Percentiles rank a stretch among this genome's conserved stretches.
Evolutionary conservation across 2,113 vertebrate genomes (phyloP).

Genomic region (Tinamus guttatus): DNA sequence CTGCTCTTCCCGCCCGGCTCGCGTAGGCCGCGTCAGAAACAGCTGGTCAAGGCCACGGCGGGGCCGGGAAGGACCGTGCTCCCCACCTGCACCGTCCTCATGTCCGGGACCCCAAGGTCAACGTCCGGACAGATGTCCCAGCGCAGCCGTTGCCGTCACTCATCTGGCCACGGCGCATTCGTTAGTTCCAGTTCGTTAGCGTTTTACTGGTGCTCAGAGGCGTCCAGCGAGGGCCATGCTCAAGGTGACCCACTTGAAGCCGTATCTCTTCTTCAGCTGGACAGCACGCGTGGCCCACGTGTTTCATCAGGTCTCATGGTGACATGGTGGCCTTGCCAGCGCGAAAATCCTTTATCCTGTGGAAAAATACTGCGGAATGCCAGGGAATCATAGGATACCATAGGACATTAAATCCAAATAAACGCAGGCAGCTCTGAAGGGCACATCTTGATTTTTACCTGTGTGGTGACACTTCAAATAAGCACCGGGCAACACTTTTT

Average conservation of each 20-base stretch:
- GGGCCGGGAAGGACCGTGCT: rapidly evolving
- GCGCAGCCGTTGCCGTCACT: neutral
- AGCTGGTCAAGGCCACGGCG: neutral
- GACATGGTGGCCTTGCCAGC: neutral
- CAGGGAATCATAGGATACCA: neutral
- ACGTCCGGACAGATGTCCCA: neutral
- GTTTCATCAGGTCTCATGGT: neutral
- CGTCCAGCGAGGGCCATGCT: neutral
- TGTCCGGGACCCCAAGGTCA: neutral
- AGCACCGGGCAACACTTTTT: neutral
- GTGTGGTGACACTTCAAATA: neutral
- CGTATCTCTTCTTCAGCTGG: neutral
- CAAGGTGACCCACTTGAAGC: constrained; percentile 15
- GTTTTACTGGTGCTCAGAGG: neutral
- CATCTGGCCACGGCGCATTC: neutral
- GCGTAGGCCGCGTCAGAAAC: neutral
- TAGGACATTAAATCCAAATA: neutral
- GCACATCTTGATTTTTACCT: neutral
- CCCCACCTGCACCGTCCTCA: rapidly evolving
- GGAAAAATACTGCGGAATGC: neutral
- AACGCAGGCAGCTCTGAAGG: neutral
- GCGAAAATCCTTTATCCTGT: neutral
- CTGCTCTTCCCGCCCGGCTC: neutral
- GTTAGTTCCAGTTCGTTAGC: neutral
- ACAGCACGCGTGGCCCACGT: neutral